A percentile compares a stretch with the other conserved stretches of the same genome.
phyloP scores from a whole-genome alignment of 2,797 vertebrate genomes.

The Chelmon rostratus region DNA sequence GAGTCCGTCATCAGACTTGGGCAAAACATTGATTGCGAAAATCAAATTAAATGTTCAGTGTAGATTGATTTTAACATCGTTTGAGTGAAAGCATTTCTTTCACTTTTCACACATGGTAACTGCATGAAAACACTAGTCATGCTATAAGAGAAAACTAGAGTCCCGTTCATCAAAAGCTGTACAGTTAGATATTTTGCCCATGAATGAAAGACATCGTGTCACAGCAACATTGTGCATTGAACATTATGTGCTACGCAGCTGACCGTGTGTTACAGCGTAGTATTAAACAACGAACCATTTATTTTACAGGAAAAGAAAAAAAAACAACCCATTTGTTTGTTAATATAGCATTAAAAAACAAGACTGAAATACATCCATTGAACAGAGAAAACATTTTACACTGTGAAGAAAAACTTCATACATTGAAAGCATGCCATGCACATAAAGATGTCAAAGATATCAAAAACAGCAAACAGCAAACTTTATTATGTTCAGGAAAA shows the following conservation, averaged over 20 bases:
- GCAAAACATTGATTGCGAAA: slow-evolving; percentile 50
- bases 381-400: slow-evolving; percentile 73
- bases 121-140: background rate
- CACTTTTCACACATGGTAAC: background rate
- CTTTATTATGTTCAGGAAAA: slow-evolving; percentile 28
- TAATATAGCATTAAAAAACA: slow-evolving; percentile 72
- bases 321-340: slow-evolving; percentile 54
- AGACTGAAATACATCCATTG: slow-evolving; percentile 66
- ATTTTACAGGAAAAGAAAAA: slow-evolving; percentile 59
- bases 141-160: background rate
- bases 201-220: slow-evolving; percentile 41
- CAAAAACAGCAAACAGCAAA: slow-evolving; percentile 56
- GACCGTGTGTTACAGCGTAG: slow-evolving; percentile 65
- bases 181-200: slow-evolving; percentile 59
- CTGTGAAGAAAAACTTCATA: slow-evolving; percentile 64
- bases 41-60: background rate
- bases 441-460: slow-evolving; percentile 58
- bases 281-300: slow-evolving; percentile 61
- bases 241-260: slow-evolving; percentile 70
- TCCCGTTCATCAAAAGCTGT: background rate
- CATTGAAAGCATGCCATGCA: slow-evolving; percentile 86
- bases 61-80: background rate
- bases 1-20: slow-evolving; percentile 59
- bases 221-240: slow-evolving; percentile 66
- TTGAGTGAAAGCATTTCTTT: background rate